These are phyloP conservation scores for Caenorhabditis japonica DNA, from an alignment of 2,888 invertebrate genomes.

Conservation along the genomic window DNA sequence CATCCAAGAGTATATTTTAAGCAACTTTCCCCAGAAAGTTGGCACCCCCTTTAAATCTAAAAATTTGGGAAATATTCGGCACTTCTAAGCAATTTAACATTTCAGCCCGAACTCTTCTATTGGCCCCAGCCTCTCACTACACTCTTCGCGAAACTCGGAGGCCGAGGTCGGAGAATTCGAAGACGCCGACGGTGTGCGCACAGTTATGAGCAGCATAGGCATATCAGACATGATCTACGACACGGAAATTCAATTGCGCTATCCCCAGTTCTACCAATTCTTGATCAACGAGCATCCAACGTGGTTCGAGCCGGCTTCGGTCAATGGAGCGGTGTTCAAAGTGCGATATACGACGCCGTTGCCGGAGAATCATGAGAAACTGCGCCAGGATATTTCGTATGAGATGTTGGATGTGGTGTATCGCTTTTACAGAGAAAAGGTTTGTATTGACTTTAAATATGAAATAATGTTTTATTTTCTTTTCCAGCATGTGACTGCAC, in stretches of 20 bases:
- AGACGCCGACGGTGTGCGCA: slow-evolving; percentile 25
- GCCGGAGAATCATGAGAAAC: slow-evolving; percentile 23
- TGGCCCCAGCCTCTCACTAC: slow-evolving; percentile 48
- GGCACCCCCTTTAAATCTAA: too few relatives aligned
- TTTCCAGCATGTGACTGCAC: slow-evolving; percentile 35
- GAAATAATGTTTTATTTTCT: not conserved
- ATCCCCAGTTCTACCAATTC: slow-evolving; percentile 51
- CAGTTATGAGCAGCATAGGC: slow-evolving; percentile 28
- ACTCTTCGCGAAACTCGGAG: slow-evolving; percentile 50
- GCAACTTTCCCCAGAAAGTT: too few relatives aligned
- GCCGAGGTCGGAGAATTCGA: slow-evolving; percentile 30
- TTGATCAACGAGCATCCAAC: slow-evolving; percentile 39
- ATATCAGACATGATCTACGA: slow-evolving; percentile 43
- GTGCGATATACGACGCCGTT: slow-evolving; percentile 9
- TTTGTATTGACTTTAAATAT: not conserved
- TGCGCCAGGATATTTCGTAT: slow-evolving; percentile 20
- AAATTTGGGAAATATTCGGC: too few relatives aligned
- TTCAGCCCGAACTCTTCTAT: slow-evolving; percentile 47
- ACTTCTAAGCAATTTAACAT: not conserved
- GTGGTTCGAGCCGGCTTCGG: slow-evolving; percentile 43
- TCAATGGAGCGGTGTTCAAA: slow-evolving; percentile 28
- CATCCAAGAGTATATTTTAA: too few relatives aligned
- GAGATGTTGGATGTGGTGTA: slow-evolving; percentile 52
- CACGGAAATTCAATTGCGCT: slow-evolving; percentile 41
- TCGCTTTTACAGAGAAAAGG: slow-evolving; percentile 36